Conservation (phyloP, 2,888 invertebrate species). For the Rosalia funebris region DNA sequence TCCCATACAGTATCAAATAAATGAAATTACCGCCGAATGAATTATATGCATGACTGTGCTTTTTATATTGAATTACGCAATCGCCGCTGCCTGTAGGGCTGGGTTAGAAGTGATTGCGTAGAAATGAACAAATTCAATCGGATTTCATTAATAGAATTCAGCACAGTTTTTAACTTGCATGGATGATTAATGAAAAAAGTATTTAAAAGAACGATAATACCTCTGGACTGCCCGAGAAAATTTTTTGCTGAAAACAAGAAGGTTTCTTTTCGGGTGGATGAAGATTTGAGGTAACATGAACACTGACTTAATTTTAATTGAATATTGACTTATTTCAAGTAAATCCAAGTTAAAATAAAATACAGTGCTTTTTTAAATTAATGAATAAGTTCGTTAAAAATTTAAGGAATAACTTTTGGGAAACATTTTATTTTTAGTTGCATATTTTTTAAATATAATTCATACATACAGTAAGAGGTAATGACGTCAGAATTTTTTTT, state of each 20-base stretch:
- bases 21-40: constrained; percentile 25
- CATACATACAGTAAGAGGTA: too few species aligned
- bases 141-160: constrained; percentile 2
- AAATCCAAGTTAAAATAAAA: too few species aligned
- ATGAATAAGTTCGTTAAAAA: too few species aligned
- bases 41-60: constrained; percentile 33
- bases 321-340: too few species aligned
- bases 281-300: neutral
- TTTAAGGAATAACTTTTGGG: too few species aligned
- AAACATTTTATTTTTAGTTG: too few species aligned
- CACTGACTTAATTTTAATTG: too few species aligned
- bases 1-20: constrained; percentile 10
- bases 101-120: constrained; percentile 26
- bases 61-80: constrained; percentile 35
- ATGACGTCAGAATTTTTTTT: too few species aligned
- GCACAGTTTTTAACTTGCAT: constrained; percentile 1
- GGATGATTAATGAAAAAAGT: neutral
- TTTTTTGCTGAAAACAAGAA: neutral
- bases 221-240: neutral
- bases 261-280: neutral
- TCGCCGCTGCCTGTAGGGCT: constrained; percentile 21
- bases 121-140: constrained; percentile 19
- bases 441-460: too few species aligned
- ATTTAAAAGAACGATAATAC: neutral
- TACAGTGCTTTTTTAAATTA: too few species aligned